Evolutionary conservation across 35 echinoderm and acorn worm genomes (phyloP), one percentile per base, ranked within the genome.

Genomic region (Ptychodera flava): DNA sequence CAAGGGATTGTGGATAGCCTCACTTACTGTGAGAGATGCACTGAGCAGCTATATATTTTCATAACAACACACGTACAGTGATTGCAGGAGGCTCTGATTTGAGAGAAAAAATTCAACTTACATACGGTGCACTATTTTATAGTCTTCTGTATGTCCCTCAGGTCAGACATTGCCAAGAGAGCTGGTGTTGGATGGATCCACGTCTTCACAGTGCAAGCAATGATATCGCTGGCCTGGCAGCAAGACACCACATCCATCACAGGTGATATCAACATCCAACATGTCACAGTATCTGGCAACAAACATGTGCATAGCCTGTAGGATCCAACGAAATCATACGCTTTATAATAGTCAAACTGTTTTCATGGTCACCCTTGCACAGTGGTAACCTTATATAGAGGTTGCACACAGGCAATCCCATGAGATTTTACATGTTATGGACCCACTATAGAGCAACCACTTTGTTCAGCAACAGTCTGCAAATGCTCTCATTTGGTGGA

Each of bases 301-400:
- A 88, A 98, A 94, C 95, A 98, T 94, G 81, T 98, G 95, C 92
- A 89, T 94, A 2, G 92, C 90, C 95, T 98, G 78, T 35, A 82
- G 33, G 28, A 36, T 82, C 89, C 15, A 78, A 81, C 30, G 32
- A 87, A 1, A 31, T 33, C 78, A 90, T 15, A 6, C 0, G 31
- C 78, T 29, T 77, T 31, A 16, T 36, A 80, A 35, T 80, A 77
- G 77, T 79, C 81, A 1, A 77, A 80, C 36, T 87, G 77, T 80
- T 88, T 79, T 14, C 2, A 81, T n/a, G n/a, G 2, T 14, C 79
- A 30, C 29, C 2, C 79, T 14, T 81, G 15, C n/a, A n/a, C n/a
- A n/a, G n/a, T n/a, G n/a, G n/a, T n/a, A n/a, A n/a, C n/a, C n/a
- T n/a, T n/a, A n/a, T n/a, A n/a, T n/a, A n/a, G n/a, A n/a, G n/a